Percentiles rank a stretch among this genome's conserved stretches.
Evolutionary conservation across 2,797 vertebrate genomes (phyloP).

Genomic region (Bryconaethiops microstoma): DNA sequence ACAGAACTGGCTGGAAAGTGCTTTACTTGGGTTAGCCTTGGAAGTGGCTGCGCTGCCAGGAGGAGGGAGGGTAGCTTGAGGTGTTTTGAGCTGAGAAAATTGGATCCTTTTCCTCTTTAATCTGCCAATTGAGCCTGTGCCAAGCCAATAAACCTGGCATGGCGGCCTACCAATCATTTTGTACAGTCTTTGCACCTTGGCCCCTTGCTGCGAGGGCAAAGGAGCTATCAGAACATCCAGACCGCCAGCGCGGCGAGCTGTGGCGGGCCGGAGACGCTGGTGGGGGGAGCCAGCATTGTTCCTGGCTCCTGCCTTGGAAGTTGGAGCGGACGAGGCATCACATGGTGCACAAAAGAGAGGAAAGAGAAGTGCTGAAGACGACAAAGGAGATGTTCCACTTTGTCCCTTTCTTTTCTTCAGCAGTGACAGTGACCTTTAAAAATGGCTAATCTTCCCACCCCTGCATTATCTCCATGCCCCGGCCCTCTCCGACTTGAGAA

Average conservation of each 20-base stretch:
- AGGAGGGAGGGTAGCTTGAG: constrained; percentile 60
- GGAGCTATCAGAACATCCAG: constrained; percentile 52
- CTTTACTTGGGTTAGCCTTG: constrained; percentile 33
- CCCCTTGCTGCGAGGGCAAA: constrained; percentile 50
- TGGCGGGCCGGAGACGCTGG: constrained; percentile 16
- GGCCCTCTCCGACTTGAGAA: constrained; percentile 25
- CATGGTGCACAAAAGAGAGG: constrained; percentile 30
- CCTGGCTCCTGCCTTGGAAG: constrained; percentile 37
- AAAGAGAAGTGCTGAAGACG: constrained; percentile 32
- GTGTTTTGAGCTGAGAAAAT: constrained; percentile 64
- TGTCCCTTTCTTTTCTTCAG: neutral
- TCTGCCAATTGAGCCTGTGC: constrained; percentile 73
- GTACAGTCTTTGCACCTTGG: constrained; percentile 69
- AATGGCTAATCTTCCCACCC: constrained; percentile 37
- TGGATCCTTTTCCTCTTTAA: constrained; percentile 67
- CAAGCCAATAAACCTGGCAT: constrained; percentile 63
- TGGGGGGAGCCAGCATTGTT: constrained; percentile 38
- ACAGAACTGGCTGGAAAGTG: constrained; percentile 33
- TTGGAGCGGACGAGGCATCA: neutral
- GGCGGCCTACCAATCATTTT: constrained; percentile 67
- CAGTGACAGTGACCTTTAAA: constrained; percentile 55
- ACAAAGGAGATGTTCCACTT: constrained; percentile 20
- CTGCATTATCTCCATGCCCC: constrained; percentile 38
- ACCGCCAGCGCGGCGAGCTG: constrained; percentile 37
- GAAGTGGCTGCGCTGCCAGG: constrained; percentile 47